A percentile compares a stretch with the other conserved stretches of the same genome.
phyloP scores from a whole-genome alignment of 1,140 invertebrate species.

The Trypoxylus dichotomus region DNA sequence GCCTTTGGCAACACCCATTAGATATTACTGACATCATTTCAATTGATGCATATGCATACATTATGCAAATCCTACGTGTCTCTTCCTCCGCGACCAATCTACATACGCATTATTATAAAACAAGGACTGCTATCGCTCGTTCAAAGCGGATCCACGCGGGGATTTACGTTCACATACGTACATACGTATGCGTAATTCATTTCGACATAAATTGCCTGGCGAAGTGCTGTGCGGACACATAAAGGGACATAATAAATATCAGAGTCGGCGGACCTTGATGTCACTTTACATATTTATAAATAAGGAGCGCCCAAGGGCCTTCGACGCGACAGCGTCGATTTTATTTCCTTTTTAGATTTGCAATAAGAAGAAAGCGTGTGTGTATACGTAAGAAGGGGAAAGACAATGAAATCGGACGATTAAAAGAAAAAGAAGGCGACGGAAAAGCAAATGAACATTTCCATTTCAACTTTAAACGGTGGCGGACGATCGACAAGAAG shows the following conservation, averaged over 20 bases:
- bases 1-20: neutral
- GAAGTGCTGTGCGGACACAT: neutral
- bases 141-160: neutral
- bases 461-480: neutral
- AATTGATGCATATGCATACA: neutral
- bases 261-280: neutral
- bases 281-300: constrained; percentile 3
- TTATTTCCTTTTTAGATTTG: neutral
- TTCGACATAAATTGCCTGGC: neutral
- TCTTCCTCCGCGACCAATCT: neutral
- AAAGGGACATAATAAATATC: neutral
- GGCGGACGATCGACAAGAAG: neutral
- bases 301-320: neutral
- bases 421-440: neutral
- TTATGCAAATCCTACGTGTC: neutral
- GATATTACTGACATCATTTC: neutral
- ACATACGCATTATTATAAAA: neutral
- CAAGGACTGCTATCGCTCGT: neutral
- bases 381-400: no score
- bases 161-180: neutral
- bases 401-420: neutral
- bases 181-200: neutral
- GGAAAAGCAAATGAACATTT: neutral
- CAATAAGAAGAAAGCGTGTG: neutral
- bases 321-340: neutral